Percentiles rank a stretch among this genome's conserved stretches.
These are phyloP conservation scores for Poeciliopsis turneri DNA, from an alignment of 2,797 vertebrate species.

Conservation along the genomic window DNA sequence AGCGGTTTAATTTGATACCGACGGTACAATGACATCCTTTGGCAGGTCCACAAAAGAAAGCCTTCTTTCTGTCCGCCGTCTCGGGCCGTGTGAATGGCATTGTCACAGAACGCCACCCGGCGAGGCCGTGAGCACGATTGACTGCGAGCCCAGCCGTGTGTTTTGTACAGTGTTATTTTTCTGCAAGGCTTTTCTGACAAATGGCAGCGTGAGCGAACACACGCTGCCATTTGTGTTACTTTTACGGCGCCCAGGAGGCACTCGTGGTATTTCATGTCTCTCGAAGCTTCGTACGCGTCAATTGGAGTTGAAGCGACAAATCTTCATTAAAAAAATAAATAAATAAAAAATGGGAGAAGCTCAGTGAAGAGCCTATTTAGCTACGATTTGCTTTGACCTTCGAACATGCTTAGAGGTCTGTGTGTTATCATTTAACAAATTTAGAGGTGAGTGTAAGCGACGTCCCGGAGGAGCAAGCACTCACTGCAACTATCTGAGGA, in stretches of 20 bases:
- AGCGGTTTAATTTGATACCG: slow-evolving; percentile 61
- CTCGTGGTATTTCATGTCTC: slow-evolving; percentile 34
- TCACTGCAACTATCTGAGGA: slow-evolving; percentile 43
- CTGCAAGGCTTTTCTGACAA: slow-evolving; percentile 12
- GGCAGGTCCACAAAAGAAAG: slow-evolving; percentile 70
- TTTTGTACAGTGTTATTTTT: slow-evolving; percentile 26
- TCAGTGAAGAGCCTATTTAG: slow-evolving; percentile 20
- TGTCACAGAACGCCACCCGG: slow-evolving; percentile 26
- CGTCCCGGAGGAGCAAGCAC: slow-evolving; percentile 27
- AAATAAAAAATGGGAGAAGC: slow-evolving; percentile 20
- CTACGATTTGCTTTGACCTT: slow-evolving; percentile 32
- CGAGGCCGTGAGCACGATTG: slow-evolving; percentile 15
- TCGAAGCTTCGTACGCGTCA: slow-evolving; percentile 40
- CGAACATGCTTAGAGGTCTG: slow-evolving; percentile 13
- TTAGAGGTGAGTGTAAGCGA: slow-evolving; percentile 46
- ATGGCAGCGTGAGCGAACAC: slow-evolving; percentile 8
- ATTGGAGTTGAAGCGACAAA: slow-evolving; percentile 22
- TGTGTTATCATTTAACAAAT: slow-evolving; percentile 19
- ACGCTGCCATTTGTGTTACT: slow-evolving; percentile 17
- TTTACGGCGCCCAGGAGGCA: slow-evolving; percentile 36
- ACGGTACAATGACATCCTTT: slow-evolving; percentile 70
- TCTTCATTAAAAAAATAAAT: slow-evolving; percentile 24
- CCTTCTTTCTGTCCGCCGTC: slow-evolving; percentile 49
- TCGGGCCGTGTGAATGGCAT: slow-evolving; percentile 25
- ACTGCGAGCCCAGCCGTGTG: slow-evolving; percentile 22